These are phyloP conservation scores for Ricordea florida DNA, from an alignment of 92 coral and sea anemone genomes.

Conservation along the genomic window DNA sequence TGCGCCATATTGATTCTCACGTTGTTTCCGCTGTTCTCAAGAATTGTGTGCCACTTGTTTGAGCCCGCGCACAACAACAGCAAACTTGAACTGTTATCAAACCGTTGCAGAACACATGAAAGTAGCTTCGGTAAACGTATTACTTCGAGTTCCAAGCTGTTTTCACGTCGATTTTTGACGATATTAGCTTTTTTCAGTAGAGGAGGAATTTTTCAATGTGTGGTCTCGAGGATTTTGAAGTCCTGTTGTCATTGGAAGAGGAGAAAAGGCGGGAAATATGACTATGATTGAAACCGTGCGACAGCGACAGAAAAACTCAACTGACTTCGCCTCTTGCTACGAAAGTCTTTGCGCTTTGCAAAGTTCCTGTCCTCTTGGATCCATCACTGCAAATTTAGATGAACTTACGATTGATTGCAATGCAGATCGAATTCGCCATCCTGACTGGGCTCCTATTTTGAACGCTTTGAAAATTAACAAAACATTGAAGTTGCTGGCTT, in stretches of 20 bases:
- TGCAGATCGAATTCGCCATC: conserved; percentile 89
- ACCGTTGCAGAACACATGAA: conserved; percentile 22
- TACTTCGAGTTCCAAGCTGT: too few relatives aligned
- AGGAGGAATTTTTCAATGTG: too few relatives aligned
- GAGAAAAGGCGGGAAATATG: conserved; percentile 31
- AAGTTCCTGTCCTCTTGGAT: conserved; percentile 91
- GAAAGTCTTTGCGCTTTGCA: conserved; percentile 96
- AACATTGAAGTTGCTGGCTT: conserved; percentile 72
- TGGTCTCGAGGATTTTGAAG: not conserved
- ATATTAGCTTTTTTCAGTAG: too few relatives aligned
- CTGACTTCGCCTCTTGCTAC: conserved; percentile 87
- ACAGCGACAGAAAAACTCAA: conserved; percentile 85
- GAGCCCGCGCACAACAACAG: conserved; percentile 27
- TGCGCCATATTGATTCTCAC: conserved; percentile 86
- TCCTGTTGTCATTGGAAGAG: too few relatives aligned
- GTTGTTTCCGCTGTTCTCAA: conserved; percentile 15
- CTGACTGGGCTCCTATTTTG: conserved; percentile 95
- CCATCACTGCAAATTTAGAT: conserved; percentile 89
- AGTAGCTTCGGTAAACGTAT: too few relatives aligned
- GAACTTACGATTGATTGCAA: conserved; percentile 89
- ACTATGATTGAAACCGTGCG: conserved; percentile 97
- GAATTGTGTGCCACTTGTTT: not conserved
- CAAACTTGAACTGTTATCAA: not conserved
- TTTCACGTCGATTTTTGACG: too few relatives aligned
- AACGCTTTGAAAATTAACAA: conserved; percentile 89